Evolutionary conservation across 2,113 vertebrate species (phyloP), one percentile per base, ranked within the genome.

Genomic region (Muntiacus reevesi): DNA sequence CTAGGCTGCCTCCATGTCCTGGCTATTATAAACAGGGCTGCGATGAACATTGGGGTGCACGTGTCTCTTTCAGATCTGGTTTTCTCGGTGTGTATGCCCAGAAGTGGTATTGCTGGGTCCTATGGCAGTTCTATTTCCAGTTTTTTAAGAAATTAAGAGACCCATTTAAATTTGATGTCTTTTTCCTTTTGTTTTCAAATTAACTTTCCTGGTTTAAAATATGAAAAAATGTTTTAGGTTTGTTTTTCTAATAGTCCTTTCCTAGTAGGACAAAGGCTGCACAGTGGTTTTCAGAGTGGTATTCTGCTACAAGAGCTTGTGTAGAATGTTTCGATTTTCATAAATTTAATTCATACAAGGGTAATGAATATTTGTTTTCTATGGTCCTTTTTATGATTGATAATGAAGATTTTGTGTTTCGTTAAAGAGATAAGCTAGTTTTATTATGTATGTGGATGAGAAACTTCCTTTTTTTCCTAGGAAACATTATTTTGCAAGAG

Each of bases 401-500:
- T 50, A 86, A 8, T 55, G 50, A 97, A 82, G 9, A 91, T 95
- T 82, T 54, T 91, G 25, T 95, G 3, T 90, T 55, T 97, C 76
- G 1, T 89, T 97, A 87, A 74, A 83, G 59, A 76, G 40, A 62
- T 79, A 45, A 76, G 2, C 43, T 83, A 50, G 47, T 71, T 94
- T 92, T 89, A 62, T 85, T 92, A 28, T 30, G 0, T 79, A 25
- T 92, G 33, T 28, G 40, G 82, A 81, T 23, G 92, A 97, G 28
- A 88, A 93, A 95, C 95, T 71, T 82, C 7, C 52, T 79, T 71
- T 54, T 59, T 55, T 91, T 94, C 16, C 60, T 67, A 95, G 95
- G 33, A 9, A 98, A 67, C 55, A 84, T 76, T 93, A 74, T 87
- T 91, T 84, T 79, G 43, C 76, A 87, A 76, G 92, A 97, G 93